Conservation (phyloP, 2,113 vertebrate genomes). For the Phalacrocorax brasilianus region DNA sequence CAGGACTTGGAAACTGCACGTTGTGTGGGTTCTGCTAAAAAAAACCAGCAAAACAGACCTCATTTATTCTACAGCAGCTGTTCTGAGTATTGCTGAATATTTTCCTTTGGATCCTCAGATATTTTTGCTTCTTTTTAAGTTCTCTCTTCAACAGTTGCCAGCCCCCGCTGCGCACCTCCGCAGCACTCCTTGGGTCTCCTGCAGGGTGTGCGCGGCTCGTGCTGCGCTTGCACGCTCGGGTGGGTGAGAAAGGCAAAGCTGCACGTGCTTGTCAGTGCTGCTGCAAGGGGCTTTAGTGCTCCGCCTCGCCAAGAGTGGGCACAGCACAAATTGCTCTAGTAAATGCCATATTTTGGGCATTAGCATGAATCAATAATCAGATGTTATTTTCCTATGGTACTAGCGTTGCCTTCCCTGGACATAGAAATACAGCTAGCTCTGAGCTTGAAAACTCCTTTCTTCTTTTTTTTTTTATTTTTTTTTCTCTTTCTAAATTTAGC, state of each 20-base stretch:
- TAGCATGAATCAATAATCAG: not conserved
- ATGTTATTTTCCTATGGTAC: not conserved
- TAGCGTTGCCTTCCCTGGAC: not conserved
- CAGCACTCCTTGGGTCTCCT: not conserved
- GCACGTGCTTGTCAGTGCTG: accelerated
- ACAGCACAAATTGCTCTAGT: not conserved
- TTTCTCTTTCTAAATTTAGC: not conserved
- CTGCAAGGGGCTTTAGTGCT: not conserved
- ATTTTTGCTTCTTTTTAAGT: not conserved
- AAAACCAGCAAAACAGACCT: not conserved
- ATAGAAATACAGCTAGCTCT: not conserved
- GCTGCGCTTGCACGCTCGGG: accelerated
- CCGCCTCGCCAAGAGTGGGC: not conserved
- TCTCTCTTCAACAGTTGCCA: not conserved
- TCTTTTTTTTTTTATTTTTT: not conserved
- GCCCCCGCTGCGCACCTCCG: not conserved
- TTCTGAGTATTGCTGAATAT: not conserved
- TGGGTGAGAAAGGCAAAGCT: not conserved
- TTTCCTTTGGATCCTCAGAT: not conserved
- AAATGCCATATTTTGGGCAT: not conserved
- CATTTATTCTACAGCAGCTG: not conserved
- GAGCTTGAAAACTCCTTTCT: not conserved
- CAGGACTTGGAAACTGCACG: not conserved
- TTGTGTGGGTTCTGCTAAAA: not conserved
- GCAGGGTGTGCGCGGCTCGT: not conserved